phyloP scores from a whole-genome alignment of 2,113 vertebrate genomes.

The Cephalopholis sonnerati region DNA sequence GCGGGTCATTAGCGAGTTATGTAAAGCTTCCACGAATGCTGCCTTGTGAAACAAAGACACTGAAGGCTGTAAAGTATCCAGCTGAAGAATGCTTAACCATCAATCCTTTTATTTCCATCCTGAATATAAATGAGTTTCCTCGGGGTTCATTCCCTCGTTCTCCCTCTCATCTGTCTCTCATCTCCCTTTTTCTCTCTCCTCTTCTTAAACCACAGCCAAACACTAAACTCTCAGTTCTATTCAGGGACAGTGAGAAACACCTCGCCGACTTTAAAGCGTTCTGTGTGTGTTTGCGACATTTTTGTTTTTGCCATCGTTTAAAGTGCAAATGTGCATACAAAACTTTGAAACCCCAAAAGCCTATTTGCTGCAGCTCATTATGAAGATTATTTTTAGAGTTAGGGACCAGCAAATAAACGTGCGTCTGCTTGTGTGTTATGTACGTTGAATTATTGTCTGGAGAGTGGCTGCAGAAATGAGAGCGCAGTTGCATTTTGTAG shows the following conservation, averaged over 20 bases:
- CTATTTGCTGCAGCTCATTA: conserved; percentile 49
- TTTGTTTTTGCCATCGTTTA: conserved; percentile 48
- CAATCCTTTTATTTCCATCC: conserved; percentile 64
- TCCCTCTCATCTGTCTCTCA: conserved; percentile 59
- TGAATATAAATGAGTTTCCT: conserved; percentile 69
- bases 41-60: conserved; percentile 47
- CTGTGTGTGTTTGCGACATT: conserved; percentile 14
- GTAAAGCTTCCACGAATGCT: conserved; percentile 43
- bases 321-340: conserved; percentile 50
- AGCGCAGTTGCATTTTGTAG: conserved; percentile 34
- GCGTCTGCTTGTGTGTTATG: conserved; percentile 40
- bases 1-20: conserved; percentile 47
- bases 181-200: conserved; percentile 38
- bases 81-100: conserved; percentile 59
- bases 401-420: conserved; percentile 7
- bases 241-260: conserved; percentile 56
- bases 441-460: conserved; percentile 24
- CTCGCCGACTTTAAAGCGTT: conserved; percentile 29
- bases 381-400: conserved; percentile 51
- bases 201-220: conserved; percentile 53
- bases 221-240: conserved; percentile 29
- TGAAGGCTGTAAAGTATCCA: conserved; percentile 57
- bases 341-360: conserved; percentile 34
- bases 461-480: conserved; percentile 28
- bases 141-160: conserved; percentile 39